These are phyloP conservation scores for Psittacula cyanocephala DNA, from an alignment of 2,113 vertebrate species.

Conservation along the genomic window DNA sequence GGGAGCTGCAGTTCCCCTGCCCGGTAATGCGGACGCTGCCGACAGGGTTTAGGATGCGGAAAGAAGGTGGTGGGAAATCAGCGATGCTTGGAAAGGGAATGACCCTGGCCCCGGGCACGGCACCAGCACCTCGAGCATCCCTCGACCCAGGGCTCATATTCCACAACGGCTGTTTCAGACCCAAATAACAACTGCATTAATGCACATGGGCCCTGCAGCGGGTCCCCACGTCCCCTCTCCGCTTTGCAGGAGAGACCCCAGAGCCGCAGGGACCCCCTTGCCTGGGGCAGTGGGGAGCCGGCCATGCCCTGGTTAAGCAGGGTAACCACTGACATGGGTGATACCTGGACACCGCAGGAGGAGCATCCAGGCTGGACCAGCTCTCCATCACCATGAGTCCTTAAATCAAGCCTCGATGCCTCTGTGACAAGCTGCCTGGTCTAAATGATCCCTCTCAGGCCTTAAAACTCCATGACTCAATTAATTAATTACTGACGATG, in stretches of 20 bases:
- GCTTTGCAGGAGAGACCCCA: background rate
- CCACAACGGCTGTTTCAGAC: background rate
- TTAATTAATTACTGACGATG: slow-evolving; percentile 8
- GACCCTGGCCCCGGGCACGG: background rate
- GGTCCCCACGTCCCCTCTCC: background rate
- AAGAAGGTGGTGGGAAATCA: no score
- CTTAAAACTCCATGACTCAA: background rate
- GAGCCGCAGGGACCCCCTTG: no score
- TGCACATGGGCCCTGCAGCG: background rate
- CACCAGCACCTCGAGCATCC: background rate
- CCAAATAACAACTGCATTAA: background rate
- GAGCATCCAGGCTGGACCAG: background rate
- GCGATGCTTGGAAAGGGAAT: background rate
- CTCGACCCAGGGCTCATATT: background rate
- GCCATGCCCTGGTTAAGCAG: background rate
- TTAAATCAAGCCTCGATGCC: background rate
- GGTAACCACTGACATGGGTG: background rate
- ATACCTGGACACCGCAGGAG: background rate
- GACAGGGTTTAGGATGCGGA: background rate
- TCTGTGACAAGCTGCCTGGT: background rate
- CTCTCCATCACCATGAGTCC: background rate
- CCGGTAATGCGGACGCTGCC: background rate
- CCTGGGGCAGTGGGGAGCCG: background rate
- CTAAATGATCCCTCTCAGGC: background rate
- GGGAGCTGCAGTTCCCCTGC: background rate